Evolutionary conservation across 2,113 vertebrate species (phyloP), one percentile per base, ranked within the genome.

Genomic region (Drymodes brunneopygia): DNA sequence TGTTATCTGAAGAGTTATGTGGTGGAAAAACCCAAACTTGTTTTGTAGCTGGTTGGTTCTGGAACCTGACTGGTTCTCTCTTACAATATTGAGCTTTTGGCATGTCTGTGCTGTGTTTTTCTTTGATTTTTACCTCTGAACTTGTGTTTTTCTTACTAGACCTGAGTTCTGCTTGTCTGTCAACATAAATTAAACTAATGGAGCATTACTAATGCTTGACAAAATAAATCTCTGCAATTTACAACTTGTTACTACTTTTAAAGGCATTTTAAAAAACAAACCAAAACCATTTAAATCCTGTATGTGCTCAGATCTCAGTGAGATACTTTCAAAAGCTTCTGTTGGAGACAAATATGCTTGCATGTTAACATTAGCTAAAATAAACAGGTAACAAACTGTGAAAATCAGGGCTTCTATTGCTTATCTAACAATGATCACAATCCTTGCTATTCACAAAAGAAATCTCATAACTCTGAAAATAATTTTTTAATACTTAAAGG

Each of bases 171-270:
- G 28, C 74, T 90, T 79, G 23, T 71, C 25, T 78, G 36, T 87
- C 69, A 81, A 58, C 31, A 73, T 15, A 47, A 58, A 91, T 77
- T 53, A 81, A 88, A 60, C 12, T 95, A 89, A 85, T 88, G 35
- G 27, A 69, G 48, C 24, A 27, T 79, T 93, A 45, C 7, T 88
- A 70, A 47, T 40, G 20, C 53, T 50, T 50, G 42, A 35, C 45
- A 81, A 77, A 88, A 88, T 58, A 74, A 73, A 64, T 70, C 35
- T 58, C 1, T 45, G 38, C 38, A 17, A 64, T 78, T 74, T 61
- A 86, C 9, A 28, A 33, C 65, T 71, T 72, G 22, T 79, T 79
- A 60, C 69, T 86, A 31, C 28, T 73, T 84, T 74, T 65, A 60
- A 87, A 93, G 18, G 45, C 28, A 18, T 82, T 44, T 83, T 33